phyloP scores from a whole-genome alignment of 2,888 invertebrate genomes.

The Dolichomitus sp. region DNA sequence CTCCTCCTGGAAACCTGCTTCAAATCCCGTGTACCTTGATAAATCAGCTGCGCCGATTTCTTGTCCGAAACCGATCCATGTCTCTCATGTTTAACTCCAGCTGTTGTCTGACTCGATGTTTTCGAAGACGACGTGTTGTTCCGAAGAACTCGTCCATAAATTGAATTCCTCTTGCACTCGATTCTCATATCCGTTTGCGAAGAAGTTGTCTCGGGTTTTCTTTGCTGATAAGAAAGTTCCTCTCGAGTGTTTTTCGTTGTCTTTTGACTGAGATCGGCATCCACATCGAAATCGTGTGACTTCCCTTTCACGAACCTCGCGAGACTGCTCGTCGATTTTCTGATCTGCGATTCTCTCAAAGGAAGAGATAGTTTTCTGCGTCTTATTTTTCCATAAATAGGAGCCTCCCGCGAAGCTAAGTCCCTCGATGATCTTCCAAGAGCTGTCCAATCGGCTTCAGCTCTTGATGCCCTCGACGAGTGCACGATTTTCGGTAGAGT shows the following conservation, averaged over 20 bases:
- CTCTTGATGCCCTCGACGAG: constrained; percentile 64
- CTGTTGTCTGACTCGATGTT: constrained; percentile 48
- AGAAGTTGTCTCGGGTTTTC: constrained; percentile 62
- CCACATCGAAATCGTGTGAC: constrained; percentile 29
- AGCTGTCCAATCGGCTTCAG: constrained; percentile 68
- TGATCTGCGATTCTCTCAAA: constrained; percentile 60
- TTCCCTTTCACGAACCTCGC: constrained; percentile 65
- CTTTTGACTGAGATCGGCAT: constrained; percentile 20
- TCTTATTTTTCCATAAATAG: constrained; percentile 82
- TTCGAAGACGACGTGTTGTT: constrained; percentile 64
- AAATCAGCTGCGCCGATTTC: constrained; percentile 35
- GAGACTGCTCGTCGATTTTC: constrained; percentile 69
- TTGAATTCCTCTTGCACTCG: constrained; percentile 65
- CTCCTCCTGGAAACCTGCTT: constrained; percentile 80
- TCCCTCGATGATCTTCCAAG: constrained; percentile 68
- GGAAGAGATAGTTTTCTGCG: constrained; percentile 80
- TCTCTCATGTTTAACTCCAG: constrained; percentile 19
- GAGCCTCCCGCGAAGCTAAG: constrained; percentile 76
- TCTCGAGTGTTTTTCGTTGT: constrained; percentile 60
- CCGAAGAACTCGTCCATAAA: constrained; percentile 73
- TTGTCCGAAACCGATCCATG: constrained; percentile 60
- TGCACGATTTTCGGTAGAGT: constrained; percentile 81
- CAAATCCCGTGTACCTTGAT: constrained; percentile 62
- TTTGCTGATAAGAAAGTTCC: constrained; percentile 70
- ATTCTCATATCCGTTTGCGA: constrained; percentile 69